A percentile compares a stretch with the other conserved stretches of the same genome.
These are phyloP conservation scores for Eumaeus atala DNA, from an alignment of 1,140 invertebrate species.

Conservation along the genomic window DNA sequence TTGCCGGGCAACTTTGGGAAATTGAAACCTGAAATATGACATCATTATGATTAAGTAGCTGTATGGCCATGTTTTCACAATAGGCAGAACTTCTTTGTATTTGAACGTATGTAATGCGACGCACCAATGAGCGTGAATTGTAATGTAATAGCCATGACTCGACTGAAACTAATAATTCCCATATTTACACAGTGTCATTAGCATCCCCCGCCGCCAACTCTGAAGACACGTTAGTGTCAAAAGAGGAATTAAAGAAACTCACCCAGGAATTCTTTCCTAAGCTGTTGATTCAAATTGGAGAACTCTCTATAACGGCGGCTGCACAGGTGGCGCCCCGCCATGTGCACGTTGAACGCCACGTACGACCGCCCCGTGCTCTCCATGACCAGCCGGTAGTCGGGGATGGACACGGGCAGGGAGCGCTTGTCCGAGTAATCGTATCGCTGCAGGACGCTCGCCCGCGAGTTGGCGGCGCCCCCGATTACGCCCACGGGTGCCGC, in stretches of 20 bases:
- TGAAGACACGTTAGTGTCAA: not conserved
- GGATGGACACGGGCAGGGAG: slow-evolving; percentile 97
- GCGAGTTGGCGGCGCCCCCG: too few relatives aligned
- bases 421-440: slow-evolving; percentile 97
- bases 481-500: slow-evolving; percentile 79
- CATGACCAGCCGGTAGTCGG: slow-evolving; percentile 78
- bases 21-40: slow-evolving; percentile 82
- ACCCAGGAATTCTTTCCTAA: slow-evolving; percentile 97
- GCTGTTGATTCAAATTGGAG: slow-evolving; percentile 88
- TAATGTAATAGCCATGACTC: too few relatives aligned
- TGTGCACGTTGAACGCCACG: slow-evolving; percentile 98
- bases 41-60: too few relatives aligned
- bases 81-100: too few relatives aligned
- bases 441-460: slow-evolving; percentile 37
- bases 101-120: too few relatives aligned
- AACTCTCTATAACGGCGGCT: slow-evolving; percentile 97
- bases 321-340: slow-evolving; percentile 98
- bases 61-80: too few relatives aligned
- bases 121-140: too few relatives aligned
- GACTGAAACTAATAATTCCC: too few relatives aligned
- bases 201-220: too few relatives aligned
- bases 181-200: too few relatives aligned
- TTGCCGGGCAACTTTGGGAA: slow-evolving; percentile 99
- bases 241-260: slow-evolving; percentile 20
- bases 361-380: slow-evolving; percentile 90